Conservation (phyloP, 2,888 invertebrate species). For the Epirrhoe tristata region DNA sequence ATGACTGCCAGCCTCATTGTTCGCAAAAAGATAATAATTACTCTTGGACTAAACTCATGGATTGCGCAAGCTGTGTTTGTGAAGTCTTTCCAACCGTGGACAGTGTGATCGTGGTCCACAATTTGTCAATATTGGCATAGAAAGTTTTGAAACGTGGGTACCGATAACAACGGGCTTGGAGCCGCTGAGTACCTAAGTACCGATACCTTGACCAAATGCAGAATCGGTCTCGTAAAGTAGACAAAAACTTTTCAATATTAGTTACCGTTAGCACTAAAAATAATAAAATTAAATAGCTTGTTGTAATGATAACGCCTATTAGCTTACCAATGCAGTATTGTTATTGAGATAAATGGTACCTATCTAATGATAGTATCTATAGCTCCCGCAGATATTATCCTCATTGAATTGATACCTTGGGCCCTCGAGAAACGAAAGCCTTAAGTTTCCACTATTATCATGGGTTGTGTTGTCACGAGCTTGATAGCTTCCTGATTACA, state of each 20-base stretch:
- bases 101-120: conserved; percentile 19
- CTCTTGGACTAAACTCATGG: conserved; percentile 41
- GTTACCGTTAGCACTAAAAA: not conserved
- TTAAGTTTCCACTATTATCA: conserved; percentile 48
- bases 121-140: conserved; percentile 37
- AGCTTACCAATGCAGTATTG: not conserved
- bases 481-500: conserved; percentile 49
- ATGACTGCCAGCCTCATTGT: conserved; percentile 42
- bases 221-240: too few species aligned
- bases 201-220: not conserved
- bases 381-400: conserved; percentile 10
- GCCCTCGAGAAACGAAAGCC: conserved; percentile 55
- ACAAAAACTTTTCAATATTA: not conserved
- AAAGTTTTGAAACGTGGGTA: conserved; percentile 34
- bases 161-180: not conserved
- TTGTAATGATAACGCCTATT: not conserved
- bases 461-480: conserved; percentile 53
- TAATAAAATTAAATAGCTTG: not conserved
- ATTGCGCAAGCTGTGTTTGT: conserved; percentile 19
- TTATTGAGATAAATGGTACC: conserved; percentile 13
- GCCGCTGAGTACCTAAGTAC: not conserved
- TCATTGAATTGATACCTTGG: conserved; percentile 45
- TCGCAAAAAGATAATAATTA: conserved; percentile 45
- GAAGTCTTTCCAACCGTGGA: conserved; percentile 15
- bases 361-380: not conserved